Evolutionary conservation across 2,888 invertebrate genomes (phyloP).

Genomic region (Lysandra coridon): DNA sequence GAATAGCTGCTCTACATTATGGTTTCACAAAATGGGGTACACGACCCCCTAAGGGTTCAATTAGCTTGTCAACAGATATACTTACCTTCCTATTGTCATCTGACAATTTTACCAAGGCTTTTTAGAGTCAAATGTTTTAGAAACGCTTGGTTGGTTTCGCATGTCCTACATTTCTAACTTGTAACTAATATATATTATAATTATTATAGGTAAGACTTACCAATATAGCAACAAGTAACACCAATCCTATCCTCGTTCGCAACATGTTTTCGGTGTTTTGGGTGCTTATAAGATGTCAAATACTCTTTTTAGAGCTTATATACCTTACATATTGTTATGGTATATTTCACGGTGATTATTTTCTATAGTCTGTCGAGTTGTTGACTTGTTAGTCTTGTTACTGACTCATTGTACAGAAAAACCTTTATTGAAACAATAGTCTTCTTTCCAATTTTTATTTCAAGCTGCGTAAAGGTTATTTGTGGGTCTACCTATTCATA

Average conservation of each 20-base stretch:
- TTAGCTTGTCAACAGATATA: too few species aligned
- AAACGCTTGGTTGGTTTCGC: too few species aligned
- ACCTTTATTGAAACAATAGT: not conserved
- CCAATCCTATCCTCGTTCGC: not conserved
- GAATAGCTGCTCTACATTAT: too few species aligned
- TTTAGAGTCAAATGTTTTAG: too few species aligned
- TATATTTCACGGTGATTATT: conserved; percentile 38
- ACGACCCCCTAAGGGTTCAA: too few species aligned
- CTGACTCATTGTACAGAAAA: not conserved
- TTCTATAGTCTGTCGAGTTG: not conserved
- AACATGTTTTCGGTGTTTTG: not conserved
- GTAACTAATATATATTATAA: not conserved
- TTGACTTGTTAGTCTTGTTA: conserved; percentile 1
- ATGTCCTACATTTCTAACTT: too few species aligned
- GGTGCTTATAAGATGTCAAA: not conserved
- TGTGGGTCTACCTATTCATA: not conserved
- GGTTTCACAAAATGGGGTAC: too few species aligned
- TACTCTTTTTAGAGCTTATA: conserved; percentile 11
- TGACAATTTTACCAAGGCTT: too few species aligned
- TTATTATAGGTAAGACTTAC: not conserved
- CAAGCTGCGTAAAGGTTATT: conserved; percentile 3
- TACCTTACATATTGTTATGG: conserved; percentile 37
- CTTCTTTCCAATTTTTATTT: not conserved
- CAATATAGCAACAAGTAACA: not conserved
- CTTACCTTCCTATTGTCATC: too few species aligned